phyloP scores from a whole-genome alignment of 2,113 vertebrate species.

The Nannospalax galili region DNA sequence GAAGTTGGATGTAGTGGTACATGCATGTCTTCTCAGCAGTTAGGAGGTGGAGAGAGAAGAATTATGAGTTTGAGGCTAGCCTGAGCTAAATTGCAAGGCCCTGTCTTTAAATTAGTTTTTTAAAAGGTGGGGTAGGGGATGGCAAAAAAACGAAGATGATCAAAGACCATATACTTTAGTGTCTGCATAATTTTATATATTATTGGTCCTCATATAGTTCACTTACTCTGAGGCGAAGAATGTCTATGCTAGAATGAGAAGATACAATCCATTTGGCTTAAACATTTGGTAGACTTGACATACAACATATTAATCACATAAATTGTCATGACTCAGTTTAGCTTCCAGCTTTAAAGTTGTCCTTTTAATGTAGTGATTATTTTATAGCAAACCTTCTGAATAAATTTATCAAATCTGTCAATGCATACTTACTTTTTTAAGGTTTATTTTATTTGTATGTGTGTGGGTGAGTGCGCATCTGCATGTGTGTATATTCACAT shows the following conservation, averaged over 20 bases:
- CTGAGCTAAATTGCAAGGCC: background rate
- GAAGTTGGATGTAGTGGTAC: too few relatives aligned
- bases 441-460: background rate
- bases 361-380: constrained; percentile 39
- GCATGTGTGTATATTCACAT: background rate
- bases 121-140: background rate
- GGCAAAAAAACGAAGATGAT: background rate
- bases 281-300: constrained; percentile 4
- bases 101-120: background rate
- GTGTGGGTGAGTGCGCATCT: background rate
- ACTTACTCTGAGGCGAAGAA: background rate
- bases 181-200: background rate
- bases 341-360: constrained; percentile 43
- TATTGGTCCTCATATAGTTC: background rate
- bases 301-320: constrained; percentile 33
- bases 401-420: constrained; percentile 26
- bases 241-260: background rate
- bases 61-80: background rate
- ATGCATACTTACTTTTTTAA: background rate
- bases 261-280: background rate
- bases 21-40: background rate
- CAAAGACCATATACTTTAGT: background rate
- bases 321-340: background rate
- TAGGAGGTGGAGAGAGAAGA: background rate
- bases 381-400: constrained; percentile 18